phyloP scores from a whole-genome alignment of 2,113 vertebrate genomes.

The Coptodon bakossiorum region DNA sequence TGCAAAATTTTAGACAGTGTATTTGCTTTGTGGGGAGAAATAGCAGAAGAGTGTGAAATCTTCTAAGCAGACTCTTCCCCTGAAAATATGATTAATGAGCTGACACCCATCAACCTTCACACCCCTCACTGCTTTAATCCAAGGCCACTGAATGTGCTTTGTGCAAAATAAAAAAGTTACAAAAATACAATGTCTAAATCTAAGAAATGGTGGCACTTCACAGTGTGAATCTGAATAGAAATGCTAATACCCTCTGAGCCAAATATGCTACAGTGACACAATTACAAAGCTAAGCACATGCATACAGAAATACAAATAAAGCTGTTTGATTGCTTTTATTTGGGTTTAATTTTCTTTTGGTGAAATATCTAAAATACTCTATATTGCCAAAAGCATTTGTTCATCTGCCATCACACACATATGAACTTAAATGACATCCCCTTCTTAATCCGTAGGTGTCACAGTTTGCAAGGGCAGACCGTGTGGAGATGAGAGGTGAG shows the following conservation, averaged over 20 bases:
- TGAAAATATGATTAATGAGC: conserved; percentile 60
- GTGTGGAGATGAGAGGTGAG: not conserved
- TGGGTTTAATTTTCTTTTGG: not conserved
- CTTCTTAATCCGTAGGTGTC: not conserved
- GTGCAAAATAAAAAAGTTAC: conserved; percentile 17
- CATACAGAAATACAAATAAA: conserved; percentile 10
- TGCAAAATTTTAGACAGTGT: not conserved
- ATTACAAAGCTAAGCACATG: conserved; percentile 13
- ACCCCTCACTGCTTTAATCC: conserved; percentile 43
- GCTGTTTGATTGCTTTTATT: not conserved
- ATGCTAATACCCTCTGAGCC: conserved; percentile 17
- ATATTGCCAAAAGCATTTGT: not conserved
- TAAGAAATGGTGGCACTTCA: conserved; percentile 18
- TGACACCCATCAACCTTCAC: conserved; percentile 52
- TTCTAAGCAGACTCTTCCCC: not conserved
- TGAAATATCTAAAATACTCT: not conserved
- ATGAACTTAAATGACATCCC: not conserved
- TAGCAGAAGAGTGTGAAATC: not conserved
- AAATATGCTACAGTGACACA: conserved; percentile 12
- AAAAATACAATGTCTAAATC: not conserved
- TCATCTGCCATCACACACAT: not conserved
- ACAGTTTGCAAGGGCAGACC: not conserved
- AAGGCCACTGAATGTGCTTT: conserved; percentile 33
- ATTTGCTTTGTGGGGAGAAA: not conserved
- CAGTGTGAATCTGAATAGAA: not conserved